phyloP scores from a whole-genome alignment of 2,888 invertebrate species.

The Platerodrilus igneus region DNA sequence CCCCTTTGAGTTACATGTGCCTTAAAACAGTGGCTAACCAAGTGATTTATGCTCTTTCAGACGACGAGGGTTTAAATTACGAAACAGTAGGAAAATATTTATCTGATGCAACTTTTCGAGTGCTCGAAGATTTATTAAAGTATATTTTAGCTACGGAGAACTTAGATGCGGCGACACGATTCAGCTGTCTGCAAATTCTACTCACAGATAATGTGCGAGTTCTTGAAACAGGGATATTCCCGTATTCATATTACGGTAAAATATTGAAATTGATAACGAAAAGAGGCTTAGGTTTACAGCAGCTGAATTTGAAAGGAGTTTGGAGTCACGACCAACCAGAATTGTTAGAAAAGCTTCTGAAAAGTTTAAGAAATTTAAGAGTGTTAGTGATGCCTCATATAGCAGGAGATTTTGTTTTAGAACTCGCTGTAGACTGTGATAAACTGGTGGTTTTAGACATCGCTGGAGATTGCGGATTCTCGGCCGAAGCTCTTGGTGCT shows the following conservation, averaged over 20 bases:
- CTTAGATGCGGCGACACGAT: conserved; percentile 63
- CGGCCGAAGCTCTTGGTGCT: conserved; percentile 58
- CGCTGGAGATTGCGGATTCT: conserved; percentile 67
- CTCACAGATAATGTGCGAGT: conserved; percentile 62
- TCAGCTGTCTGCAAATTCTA: conserved; percentile 60
- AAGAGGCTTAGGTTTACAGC: conserved; percentile 59
- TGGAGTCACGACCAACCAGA: conserved; percentile 67
- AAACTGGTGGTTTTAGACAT: conserved; percentile 60
- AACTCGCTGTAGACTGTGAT: conserved; percentile 54
- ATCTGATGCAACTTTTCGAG: conserved; percentile 56
- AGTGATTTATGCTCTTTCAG: conserved; percentile 59
- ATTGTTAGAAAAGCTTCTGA: conserved; percentile 58
- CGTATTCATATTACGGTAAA: conserved; percentile 65
- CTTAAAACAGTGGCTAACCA: conserved; percentile 59
- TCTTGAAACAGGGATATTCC: conserved; percentile 65
- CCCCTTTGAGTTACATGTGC: conserved; percentile 56
- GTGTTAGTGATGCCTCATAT: conserved; percentile 65
- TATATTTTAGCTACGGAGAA: conserved; percentile 62
- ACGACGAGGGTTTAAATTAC: conserved; percentile 51
- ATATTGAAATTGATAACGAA: conserved; percentile 61
- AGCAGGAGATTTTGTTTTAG: conserved; percentile 64
- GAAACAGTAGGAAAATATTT: conserved; percentile 49
- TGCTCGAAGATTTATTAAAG: conserved; percentile 64
- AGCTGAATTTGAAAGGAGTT: conserved; percentile 65
- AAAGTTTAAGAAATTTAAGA: conserved; percentile 56